These are phyloP conservation scores for Chloropsis hardwickii DNA, from an alignment of 2,113 vertebrate genomes.

Conservation along the genomic window DNA sequence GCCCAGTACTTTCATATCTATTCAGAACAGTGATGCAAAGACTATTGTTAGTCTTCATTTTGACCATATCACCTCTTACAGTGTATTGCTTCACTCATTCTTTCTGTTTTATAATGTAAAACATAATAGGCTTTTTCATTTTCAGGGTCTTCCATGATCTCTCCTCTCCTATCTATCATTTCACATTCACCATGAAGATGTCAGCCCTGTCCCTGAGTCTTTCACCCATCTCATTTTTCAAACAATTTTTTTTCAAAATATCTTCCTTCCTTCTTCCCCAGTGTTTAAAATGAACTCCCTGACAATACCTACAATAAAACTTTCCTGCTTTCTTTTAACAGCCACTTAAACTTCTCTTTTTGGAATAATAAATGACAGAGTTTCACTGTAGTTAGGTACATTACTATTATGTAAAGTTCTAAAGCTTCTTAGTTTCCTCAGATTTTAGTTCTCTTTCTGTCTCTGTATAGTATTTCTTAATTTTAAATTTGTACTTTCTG, in stretches of 20 bases:
- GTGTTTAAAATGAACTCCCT: not conserved
- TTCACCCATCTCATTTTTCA: constrained; percentile 11
- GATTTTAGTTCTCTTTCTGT: not conserved
- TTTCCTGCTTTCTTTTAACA: not conserved
- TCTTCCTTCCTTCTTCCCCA: not conserved
- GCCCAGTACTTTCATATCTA: not conserved
- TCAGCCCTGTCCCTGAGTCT: constrained; percentile 1
- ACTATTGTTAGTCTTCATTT: not conserved
- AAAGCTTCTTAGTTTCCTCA: not conserved
- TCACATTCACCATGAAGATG: not conserved
- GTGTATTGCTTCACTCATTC: not conserved
- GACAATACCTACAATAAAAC: not conserved
- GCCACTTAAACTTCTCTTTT: not conserved
- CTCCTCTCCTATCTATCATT: not conserved
- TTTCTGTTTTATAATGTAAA: not conserved
- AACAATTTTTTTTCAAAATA: not conserved
- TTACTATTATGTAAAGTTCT: not conserved
- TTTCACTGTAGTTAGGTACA: not conserved
- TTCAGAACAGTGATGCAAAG: not conserved
- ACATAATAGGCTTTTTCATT: not conserved
- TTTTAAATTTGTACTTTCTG: not conserved
- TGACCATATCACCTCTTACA: not conserved
- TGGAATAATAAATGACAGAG: not conserved
- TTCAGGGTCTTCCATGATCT: not conserved
- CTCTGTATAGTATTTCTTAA: not conserved